Conservation (phyloP, 2,797 vertebrate species). For the Podargus strigoides region DNA sequence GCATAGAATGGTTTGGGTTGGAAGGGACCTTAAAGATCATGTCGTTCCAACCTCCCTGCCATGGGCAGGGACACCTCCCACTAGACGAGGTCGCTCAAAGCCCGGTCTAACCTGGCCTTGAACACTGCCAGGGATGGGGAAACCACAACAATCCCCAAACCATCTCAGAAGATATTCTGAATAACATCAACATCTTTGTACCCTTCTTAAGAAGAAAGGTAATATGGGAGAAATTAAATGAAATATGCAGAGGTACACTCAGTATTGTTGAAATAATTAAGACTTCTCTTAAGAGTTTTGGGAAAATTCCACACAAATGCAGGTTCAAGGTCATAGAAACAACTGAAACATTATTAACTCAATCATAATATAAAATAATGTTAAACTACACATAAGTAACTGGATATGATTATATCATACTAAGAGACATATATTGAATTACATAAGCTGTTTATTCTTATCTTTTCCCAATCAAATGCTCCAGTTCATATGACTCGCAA, state of each 20-base stretch:
- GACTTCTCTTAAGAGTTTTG: neutral
- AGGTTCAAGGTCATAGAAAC: neutral
- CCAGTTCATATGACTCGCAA: neutral
- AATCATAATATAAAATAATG: neutral
- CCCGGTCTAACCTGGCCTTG: too few species aligned
- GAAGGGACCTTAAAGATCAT: too few species aligned
- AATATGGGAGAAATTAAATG: too few species aligned
- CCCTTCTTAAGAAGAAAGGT: neutral
- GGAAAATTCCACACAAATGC: neutral
- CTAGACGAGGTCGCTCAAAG: too few species aligned
- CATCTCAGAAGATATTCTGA: neutral
- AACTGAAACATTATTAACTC: neutral
- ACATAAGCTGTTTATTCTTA: neutral
- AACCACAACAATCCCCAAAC: too few species aligned
- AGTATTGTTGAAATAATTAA: neutral
- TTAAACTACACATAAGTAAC: neutral
- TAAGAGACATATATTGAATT: neutral
- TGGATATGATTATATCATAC: neutral
- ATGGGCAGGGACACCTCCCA: too few species aligned
- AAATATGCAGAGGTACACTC: neutral
- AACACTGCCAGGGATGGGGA: too few species aligned
- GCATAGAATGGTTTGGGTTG: too few species aligned
- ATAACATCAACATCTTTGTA: neutral
- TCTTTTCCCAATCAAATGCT: neutral
- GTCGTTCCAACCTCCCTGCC: too few species aligned